These are phyloP conservation scores for Callopanchax toddi DNA, from an alignment of 2,113 vertebrate species.

Conservation along the genomic window DNA sequence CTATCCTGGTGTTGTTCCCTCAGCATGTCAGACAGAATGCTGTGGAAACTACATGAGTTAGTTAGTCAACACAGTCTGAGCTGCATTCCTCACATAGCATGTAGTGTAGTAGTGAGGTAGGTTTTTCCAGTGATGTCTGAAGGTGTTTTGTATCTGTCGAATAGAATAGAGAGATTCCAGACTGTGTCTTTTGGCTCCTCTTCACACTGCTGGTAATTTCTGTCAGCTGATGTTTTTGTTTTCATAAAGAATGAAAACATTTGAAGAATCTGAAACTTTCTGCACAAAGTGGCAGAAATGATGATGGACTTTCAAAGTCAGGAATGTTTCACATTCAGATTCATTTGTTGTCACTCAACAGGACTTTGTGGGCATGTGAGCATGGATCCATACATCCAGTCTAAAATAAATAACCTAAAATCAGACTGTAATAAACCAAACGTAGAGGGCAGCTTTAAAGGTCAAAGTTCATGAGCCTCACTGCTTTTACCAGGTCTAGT, in stretches of 20 bases:
- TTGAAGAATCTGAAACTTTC: no score
- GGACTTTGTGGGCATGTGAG: no score
- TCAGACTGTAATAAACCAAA: no score
- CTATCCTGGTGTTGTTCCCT: conserved; percentile 67
- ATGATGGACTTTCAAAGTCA: neutral
- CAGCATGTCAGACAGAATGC: neutral
- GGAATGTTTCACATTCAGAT: no score
- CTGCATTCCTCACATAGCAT: neutral
- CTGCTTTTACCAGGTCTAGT: no score
- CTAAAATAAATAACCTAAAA: no score
- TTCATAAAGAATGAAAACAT: neutral
- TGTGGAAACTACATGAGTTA: conserved; percentile 26
- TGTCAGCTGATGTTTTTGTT: neutral
- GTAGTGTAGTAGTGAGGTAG: neutral
- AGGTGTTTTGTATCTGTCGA: neutral
- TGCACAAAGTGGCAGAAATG: no score
- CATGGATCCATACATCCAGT: no score
- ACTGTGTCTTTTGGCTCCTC: neutral
- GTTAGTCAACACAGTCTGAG: conserved; percentile 3
- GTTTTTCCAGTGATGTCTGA: neutral
- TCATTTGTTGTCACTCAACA: no score
- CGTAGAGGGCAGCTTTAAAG: no score
- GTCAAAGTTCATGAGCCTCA: no score
- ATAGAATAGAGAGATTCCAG: neutral
- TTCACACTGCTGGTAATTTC: neutral